Evolutionary conservation across 2,888 invertebrate genomes (phyloP), one percentile per base, ranked within the genome.

Genomic region (Plemyria rubiginata): DNA sequence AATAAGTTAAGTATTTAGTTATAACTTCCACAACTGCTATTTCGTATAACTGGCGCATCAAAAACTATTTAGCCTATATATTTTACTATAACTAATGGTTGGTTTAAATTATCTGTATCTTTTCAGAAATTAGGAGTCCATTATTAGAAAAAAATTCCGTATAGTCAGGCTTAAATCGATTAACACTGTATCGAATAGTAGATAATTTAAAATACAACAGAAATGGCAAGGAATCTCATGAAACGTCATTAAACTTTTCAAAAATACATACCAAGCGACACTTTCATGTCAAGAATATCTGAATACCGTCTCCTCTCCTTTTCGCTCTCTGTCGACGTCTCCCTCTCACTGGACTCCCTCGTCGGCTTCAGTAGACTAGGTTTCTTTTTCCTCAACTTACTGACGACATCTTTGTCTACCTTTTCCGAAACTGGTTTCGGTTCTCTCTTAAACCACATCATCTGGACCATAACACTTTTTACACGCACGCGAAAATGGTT

Each of bases 361-460:
- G 90, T 90, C 41, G 92, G 81, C 70, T 90, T 90, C 57, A 90
- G 75, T 0, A 88, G 74, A 5, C 81, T 76, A 4, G 86, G 83
- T 67, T 92, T 93, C 80, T 91, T 92, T 76, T 87, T 86, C 66
- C 88, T 84, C 64, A 92, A 66, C 64, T 88, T 91, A 9, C 86
- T 81, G 9, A 84, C 90, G 72, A 88, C 70, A 41, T 70, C 70
- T 46, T 71, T 88, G 58, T 90, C 90, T 16, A 75, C 80, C 60
- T 90, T 90, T 49, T 90, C 89, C 41, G 83, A 77, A 66, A 81
- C 85, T 69, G 82, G 75, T 75, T 91, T 92, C 66, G 91, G 85
- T 67, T 92, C 92, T 73, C 91, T 78, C 74, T 90, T 92, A 67
- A 92, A 92, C 92, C 92, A 92, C 92, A 92, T 92, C 91, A 90